Evolutionary conservation across 2,113 vertebrate species (phyloP).

Genomic region (Bujurquina vittata): DNA sequence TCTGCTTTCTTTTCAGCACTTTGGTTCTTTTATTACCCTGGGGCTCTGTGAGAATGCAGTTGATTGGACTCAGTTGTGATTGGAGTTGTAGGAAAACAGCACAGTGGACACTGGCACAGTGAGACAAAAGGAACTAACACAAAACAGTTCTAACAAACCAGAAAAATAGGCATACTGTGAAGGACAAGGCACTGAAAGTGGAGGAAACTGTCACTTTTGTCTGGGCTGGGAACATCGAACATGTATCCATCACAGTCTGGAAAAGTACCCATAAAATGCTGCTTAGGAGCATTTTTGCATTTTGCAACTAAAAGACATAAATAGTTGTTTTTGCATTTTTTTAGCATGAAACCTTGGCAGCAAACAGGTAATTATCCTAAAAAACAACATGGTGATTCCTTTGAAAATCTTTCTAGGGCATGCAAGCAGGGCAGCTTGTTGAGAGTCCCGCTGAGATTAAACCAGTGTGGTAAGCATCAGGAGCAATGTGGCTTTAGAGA

Average conservation of each 20-base stretch:
- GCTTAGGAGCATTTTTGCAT: background rate
- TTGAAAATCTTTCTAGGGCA: constrained; percentile 25
- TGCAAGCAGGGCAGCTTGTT: constrained; percentile 1
- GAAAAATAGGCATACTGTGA: constrained; percentile 47
- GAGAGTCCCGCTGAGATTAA: constrained; percentile 23
- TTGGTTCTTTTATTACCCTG: constrained; percentile 61
- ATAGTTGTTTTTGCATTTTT: constrained; percentile 17
- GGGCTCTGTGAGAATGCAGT: constrained; percentile 68
- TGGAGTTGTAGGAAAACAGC: constrained; percentile 56
- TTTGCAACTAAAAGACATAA: constrained; percentile 4
- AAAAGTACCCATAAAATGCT: background rate
- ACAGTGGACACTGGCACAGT: constrained; percentile 37
- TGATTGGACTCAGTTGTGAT: constrained; percentile 57
- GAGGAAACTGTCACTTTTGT: constrained; percentile 36
- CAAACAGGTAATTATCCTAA: constrained; percentile 47
- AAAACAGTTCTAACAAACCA: constrained; percentile 43
- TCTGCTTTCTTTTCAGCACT: constrained; percentile 70
- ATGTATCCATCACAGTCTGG: background rate
- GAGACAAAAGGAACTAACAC: constrained; percentile 45
- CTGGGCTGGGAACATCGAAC: background rate
- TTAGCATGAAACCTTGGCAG: background rate
- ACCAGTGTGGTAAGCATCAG: constrained; percentile 44
- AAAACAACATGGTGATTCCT: constrained; percentile 20
- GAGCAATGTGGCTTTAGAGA: constrained; percentile 38
- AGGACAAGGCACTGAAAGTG: constrained; percentile 1